phyloP scores from a whole-genome alignment of 2,888 invertebrate genomes.

The Pantelozetes paolii region DNA sequence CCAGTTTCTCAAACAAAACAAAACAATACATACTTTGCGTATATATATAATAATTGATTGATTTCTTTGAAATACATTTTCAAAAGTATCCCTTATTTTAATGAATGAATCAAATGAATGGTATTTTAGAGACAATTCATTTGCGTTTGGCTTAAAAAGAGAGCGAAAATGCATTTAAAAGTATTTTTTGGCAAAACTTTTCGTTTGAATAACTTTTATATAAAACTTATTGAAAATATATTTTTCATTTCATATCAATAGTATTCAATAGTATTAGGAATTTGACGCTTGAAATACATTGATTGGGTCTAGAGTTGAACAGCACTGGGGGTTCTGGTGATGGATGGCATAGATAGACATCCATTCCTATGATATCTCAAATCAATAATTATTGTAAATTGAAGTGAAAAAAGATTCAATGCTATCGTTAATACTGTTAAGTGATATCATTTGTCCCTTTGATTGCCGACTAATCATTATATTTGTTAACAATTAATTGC shows the following conservation, averaged over 20 bases:
- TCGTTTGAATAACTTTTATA: slow-evolving; percentile 4
- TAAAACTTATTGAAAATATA: no score
- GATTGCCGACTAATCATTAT: no score
- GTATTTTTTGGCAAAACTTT: neutral
- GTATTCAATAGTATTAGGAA: neutral
- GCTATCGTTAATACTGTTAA: neutral
- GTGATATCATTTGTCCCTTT: neutral
- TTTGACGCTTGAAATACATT: neutral
- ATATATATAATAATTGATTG: neutral
- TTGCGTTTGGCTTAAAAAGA: neutral
- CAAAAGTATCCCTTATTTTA: neutral
- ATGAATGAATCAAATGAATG: slow-evolving; percentile 17
- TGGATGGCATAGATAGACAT: neutral
- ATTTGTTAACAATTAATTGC: no score
- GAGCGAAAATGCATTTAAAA: neutral
- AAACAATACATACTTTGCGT: neutral
- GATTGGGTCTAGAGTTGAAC: neutral
- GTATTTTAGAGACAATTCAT: neutral
- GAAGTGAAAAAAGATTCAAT: neutral
- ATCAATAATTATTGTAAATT: slow-evolving; percentile 9
- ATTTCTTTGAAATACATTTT: neutral
- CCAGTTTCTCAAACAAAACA: neutral
- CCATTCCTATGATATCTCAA: neutral
- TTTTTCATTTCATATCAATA: no score
- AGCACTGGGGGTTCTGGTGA: neutral